phyloP scores from a whole-genome alignment of 1,140 invertebrate genomes.

The Ptiloglossa arizonensis region DNA sequence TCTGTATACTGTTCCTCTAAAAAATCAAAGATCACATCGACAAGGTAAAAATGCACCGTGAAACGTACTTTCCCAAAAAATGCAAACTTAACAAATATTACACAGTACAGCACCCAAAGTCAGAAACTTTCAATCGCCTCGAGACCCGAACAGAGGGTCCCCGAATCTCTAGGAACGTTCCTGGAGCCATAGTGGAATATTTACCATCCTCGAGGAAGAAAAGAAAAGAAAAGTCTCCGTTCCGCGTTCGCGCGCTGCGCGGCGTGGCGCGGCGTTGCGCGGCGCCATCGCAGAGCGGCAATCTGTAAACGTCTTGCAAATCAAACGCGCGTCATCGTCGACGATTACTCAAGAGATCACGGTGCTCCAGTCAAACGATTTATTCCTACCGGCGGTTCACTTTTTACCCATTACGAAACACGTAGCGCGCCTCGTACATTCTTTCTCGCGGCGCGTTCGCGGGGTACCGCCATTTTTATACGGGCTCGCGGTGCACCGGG shows the following conservation, averaged over 20 bases:
- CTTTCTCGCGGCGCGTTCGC: not conserved
- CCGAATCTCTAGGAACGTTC: no score
- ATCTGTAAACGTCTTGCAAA: not conserved
- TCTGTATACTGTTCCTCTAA: no score
- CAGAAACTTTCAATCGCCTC: no score
- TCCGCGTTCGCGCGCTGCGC: no score
- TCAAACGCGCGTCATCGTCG: not conserved
- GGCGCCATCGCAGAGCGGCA: not conserved
- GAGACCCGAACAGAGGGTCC: no score
- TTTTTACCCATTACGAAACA: constrained; percentile 22
- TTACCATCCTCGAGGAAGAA: not conserved
- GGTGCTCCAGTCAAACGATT: constrained; percentile 11
- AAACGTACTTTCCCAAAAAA: no score
- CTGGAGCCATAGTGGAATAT: no score
- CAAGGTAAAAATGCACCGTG: no score
- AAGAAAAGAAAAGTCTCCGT: not conserved
- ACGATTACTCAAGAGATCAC: constrained; percentile 29
- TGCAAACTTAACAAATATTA: no score
- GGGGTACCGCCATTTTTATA: constrained; percentile 30
- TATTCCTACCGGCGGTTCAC: not conserved
- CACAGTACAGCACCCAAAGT: no score
- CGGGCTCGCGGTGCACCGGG: not conserved
- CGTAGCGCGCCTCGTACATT: not conserved
- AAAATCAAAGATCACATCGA: no score
- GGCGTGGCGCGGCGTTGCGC: no score